Conservation (phyloP, 2,113 vertebrate genomes). For the Myanophis thanlyinensis region DNA sequence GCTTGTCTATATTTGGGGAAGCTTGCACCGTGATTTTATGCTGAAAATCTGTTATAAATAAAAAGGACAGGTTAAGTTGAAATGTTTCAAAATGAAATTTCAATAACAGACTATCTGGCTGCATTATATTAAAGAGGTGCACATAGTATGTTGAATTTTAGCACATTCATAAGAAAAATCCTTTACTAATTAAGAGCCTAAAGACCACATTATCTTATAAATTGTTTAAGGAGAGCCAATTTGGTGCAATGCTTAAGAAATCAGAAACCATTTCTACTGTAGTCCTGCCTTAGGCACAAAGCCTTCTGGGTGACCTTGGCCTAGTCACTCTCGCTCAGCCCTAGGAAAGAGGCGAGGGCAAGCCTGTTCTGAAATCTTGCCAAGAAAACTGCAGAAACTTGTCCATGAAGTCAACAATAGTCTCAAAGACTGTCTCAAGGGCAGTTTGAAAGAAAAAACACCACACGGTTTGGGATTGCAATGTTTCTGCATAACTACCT, state of each 20-base stretch:
- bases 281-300: not conserved
- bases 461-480: not conserved
- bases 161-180: not conserved
- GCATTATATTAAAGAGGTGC: not conserved
- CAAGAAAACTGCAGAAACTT: not conserved
- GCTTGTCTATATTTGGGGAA: constrained; percentile 90
- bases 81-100: constrained; percentile 2
- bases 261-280: not conserved
- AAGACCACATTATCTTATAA: not conserved
- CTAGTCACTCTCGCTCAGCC: not conserved
- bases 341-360: not conserved
- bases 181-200: not conserved
- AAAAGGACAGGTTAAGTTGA: constrained; percentile 1
- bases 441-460: not conserved
- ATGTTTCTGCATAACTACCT: not conserved
- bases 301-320: not conserved
- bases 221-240: not conserved
- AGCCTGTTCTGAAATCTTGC: not conserved
- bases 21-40: constrained; percentile 98
- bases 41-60: constrained; percentile 83
- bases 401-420: no score
- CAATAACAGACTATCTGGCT: not conserved
- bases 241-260: not conserved
- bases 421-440: not conserved
- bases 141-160: not conserved